Evolutionary conservation across 1,140 invertebrate species (phyloP).

Genomic region (Heliothis virescens): DNA sequence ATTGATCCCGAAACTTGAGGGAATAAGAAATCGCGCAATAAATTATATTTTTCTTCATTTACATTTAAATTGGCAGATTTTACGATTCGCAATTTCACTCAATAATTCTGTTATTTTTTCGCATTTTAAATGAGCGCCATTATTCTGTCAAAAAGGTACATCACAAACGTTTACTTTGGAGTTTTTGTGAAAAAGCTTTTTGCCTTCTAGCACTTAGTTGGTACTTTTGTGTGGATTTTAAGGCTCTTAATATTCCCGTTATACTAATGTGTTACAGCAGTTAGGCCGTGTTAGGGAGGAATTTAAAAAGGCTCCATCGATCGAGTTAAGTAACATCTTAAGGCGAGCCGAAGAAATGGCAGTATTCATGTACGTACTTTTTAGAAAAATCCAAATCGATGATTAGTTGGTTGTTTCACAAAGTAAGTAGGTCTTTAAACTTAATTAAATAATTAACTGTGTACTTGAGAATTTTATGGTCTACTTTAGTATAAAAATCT

Average conservation of each 20-base stretch:
- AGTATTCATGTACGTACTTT: no score
- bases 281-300: neutral
- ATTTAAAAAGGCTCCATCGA: slow-evolving; percentile 21
- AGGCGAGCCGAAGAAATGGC: neutral
- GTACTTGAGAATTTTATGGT: no score
- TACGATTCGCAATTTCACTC: slow-evolving; percentile 10
- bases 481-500: no score
- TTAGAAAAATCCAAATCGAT: no score
- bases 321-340: neutral
- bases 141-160: slow-evolving; percentile 19
- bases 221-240: slow-evolving; percentile 23
- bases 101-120: neutral
- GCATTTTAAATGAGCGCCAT: neutral
- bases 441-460: no score
- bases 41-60: neutral
- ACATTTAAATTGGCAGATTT: slow-evolving; percentile 16
- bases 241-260: slow-evolving; percentile 25
- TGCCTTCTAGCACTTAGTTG: slow-evolving; percentile 23
- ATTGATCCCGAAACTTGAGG: slow-evolving; percentile 6
- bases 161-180: slow-evolving; percentile 8
- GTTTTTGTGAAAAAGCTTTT: slow-evolving; percentile 20
- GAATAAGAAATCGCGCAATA: neutral
- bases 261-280: slow-evolving; percentile 31
- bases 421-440: no score
- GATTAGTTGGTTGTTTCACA: no score